Base-by-base conservation (phyloP, 2,888 invertebrate genomes). In the Tetranychus piercei region DNA sequence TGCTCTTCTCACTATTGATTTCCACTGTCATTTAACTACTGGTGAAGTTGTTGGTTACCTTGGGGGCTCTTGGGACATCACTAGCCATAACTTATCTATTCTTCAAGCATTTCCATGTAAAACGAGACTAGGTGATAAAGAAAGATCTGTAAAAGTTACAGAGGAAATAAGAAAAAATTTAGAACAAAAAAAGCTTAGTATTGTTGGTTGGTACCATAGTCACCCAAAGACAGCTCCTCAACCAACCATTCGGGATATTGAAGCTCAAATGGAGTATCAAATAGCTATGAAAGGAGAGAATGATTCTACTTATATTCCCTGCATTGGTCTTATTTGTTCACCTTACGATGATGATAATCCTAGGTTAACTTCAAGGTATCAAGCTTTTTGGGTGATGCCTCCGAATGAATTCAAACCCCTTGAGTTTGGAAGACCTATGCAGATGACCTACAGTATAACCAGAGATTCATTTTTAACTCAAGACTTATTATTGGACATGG, bases 171-270 rank as follows among this genome's bases (percentile, higher is more conserved):
- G 74, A 74, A 34, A 73, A 43, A 65, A 74, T 74, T 90, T 95
- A 83, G 89, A 92, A 80, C 88, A 88, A 80, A 87, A 89, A 80
- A 89, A 91, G 74, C 85, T 94, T 66, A 87, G 88, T 6, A 83
- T 94, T 9, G 89, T 94, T 5, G 94, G 95, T 8, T 95, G 94
- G 94, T 95, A 94, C 83, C 95, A 95, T 83, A 93, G 93, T 11
- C 77, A 93, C 89, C 80, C 86, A 74, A 89, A 90, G 78, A 89
- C 91, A 75, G 77, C 77, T 44, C 90, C 93, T 1, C 90, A 92
- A 80, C 95, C 92, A 15, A 83, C 84, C 15, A 79, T 84, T 7
- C 85, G 91, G 74, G 95, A 96, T 82, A 90, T 94, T 75, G 93
- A 94, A 81, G 88, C 90, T 76, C 95, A 96, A 83, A 84, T 96